Conservation (phyloP, 2,113 vertebrate species). For the mouse (Mus musculus) region GRCm39 chr2:87029001-87029500, state of each 20-base stretch:
- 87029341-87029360: background rate
- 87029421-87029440: conserved; percentile 22
- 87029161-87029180: background rate
- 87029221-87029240: background rate
- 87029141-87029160: too few relatives aligned
- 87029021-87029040: too few relatives aligned
- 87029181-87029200: background rate
- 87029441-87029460: background rate
- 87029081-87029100: too few relatives aligned
- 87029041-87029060: too few relatives aligned
- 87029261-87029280: background rate
- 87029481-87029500: background rate
- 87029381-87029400: background rate
- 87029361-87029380: background rate
- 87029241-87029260: background rate
- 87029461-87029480: background rate
- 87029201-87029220: background rate
- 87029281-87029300: background rate
- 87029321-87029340: background rate
- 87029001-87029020: too few relatives aligned
- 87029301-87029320: background rate
- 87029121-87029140: too few relatives aligned
- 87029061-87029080: too few relatives aligned
- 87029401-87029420: background rate
- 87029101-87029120: too few relatives aligned